Evolutionary conservation across 2,888 invertebrate genomes (phyloP), one percentile per base, ranked within the genome.

Genomic region (Pemphredon lugubris): DNA sequence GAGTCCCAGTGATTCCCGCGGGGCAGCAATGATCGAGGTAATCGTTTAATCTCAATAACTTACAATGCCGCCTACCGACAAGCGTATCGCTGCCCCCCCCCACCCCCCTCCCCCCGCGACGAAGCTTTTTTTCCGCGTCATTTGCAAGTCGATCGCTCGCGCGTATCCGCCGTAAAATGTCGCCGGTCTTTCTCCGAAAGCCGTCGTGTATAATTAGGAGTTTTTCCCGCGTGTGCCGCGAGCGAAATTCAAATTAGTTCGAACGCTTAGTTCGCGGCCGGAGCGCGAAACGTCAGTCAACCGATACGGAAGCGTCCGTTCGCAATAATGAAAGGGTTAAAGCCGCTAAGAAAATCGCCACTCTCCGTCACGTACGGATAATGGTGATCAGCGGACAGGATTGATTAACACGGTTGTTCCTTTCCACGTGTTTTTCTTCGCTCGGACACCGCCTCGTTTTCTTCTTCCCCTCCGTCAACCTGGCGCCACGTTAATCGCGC

Each of bases 1-100:
- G 73, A 77, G 70, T 59, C 64, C 37, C 48, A 39, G 32, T 54
- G 70, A 64, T 64, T 37, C 61, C 75, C 68, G 57, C 55, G 58
- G 78, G 75, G 70, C 61, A 61, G 13, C 13, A 48, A 61, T 23
- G 44, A 34, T 47, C 47, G 48, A 34, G 60, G 45, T 70, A 76
- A 83, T 79, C 82, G 76, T 83, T 83, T 63, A 74, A 83, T 77
- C 80, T 73, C 75, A 68, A 79, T 80, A 77, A 79, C 53, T 77
- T 47, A 75, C 78, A 64, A 61, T 78, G 58, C 55, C 59, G 57
- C 34, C 60, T 26, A 42, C 63, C 73, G 79, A 61, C 73, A 76
- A 63, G 47, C 42, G 58, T 77, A 69, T 75, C 80, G 21, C 16
- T 30, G 37, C 40, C 32, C 58, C 65, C n/a, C 37, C 20, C 34